Evolutionary conservation across 2,888 invertebrate genomes (phyloP).

Genomic region (Anoplius nigerrimus): DNA sequence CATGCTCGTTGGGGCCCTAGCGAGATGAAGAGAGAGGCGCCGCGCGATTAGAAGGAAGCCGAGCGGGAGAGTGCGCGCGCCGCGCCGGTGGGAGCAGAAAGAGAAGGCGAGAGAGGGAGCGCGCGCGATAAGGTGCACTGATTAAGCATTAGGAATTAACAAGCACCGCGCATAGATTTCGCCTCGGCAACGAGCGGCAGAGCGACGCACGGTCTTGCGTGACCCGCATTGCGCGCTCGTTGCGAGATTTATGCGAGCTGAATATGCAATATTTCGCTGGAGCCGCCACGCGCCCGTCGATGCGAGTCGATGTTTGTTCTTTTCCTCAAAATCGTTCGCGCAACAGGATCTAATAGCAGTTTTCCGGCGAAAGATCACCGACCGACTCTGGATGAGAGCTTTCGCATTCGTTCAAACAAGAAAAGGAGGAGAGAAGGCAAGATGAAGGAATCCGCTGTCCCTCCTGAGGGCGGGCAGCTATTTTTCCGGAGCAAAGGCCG

Average conservation of each 20-base stretch:
- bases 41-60: not conserved
- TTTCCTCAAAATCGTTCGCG: too few relatives aligned
- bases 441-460: not conserved
- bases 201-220: conserved; percentile 6
- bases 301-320: not conserved
- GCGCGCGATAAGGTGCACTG: conserved; percentile 49
- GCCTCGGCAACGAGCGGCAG: conserved; percentile 13
- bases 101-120: conserved; percentile 16
- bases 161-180: conserved; percentile 45
- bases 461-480: too few relatives aligned
- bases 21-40: conserved; percentile 23
- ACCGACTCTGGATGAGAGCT: not conserved
- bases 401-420: not conserved
- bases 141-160: conserved; percentile 57
- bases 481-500: conserved; percentile 38
- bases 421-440: too few relatives aligned
- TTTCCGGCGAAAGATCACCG: too few relatives aligned
- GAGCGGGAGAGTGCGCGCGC: conserved; percentile 14
- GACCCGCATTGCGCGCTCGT: conserved; percentile 11
- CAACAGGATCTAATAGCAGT: too few relatives aligned
- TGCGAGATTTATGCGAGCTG: conserved; percentile 53
- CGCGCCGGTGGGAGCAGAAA: too few relatives aligned
- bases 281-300: not conserved
- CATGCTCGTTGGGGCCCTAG: conserved; percentile 39
- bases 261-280: too few relatives aligned